A percentile compares a stretch with the other conserved stretches of the same genome.
Conservation (phyloP, 2,888 invertebrate genomes). For the Apamea sordens region DNA sequence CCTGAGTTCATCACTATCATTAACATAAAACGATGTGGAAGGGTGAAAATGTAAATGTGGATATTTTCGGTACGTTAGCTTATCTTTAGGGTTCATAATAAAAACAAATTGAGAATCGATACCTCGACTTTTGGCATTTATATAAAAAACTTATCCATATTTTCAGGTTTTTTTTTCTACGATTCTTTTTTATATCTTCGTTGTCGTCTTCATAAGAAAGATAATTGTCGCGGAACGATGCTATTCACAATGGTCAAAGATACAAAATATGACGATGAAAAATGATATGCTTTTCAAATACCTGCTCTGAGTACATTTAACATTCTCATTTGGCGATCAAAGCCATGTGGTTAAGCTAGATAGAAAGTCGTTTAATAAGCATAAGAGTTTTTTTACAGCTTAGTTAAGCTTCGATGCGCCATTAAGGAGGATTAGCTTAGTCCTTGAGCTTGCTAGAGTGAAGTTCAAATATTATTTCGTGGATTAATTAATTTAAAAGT, state of each 20-base stretch:
- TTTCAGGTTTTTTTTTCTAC: too few species aligned
- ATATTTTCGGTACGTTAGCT: neutral
- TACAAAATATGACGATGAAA: slow-evolving; percentile 12
- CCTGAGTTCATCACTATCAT: neutral
- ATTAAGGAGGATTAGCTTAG: slow-evolving; percentile 24
- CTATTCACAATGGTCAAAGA: neutral
- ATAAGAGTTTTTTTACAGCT: slow-evolving; percentile 24
- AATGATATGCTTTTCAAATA: neutral
- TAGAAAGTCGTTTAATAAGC: slow-evolving; percentile 26
- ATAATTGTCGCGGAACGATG: neutral
- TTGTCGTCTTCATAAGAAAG: neutral
- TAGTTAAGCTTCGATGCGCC: slow-evolving; percentile 21
- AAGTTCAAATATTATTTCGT: neutral
- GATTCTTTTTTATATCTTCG: neutral
- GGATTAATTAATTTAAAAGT: too few species aligned
- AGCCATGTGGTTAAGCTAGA: neutral
- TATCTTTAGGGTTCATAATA: neutral
- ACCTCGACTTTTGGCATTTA: neutral
- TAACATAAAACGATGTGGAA: slow-evolving; percentile 2
- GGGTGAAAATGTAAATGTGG: slow-evolving; percentile 3
- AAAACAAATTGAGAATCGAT: slow-evolving; percentile 16
- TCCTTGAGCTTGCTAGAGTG: slow-evolving; percentile 7
- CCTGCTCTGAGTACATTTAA: neutral
- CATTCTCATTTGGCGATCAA: slow-evolving; percentile 23
- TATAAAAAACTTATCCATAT: neutral